Conservation (phyloP, 2,888 invertebrate species). For the Zaprionus bogoriensis region DNA sequence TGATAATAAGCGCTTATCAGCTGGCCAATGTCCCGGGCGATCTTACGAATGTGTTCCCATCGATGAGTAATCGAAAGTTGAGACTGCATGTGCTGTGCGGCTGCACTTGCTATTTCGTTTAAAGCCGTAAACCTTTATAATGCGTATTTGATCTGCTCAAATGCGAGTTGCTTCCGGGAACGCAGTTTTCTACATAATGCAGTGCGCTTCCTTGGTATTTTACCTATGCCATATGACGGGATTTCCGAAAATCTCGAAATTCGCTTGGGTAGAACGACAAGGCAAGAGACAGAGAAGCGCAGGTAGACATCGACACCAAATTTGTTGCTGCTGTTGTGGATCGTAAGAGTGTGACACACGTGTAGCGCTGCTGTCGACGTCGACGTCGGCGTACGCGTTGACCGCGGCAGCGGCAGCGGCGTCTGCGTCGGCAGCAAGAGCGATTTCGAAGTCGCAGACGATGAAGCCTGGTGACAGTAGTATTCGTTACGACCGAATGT, state of each 20-base stretch:
- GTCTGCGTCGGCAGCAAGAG: not conserved
- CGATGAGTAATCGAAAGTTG: constrained; percentile 53
- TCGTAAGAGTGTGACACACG: constrained; percentile 48
- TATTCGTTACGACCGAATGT: constrained; percentile 63
- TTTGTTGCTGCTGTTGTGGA: constrained; percentile 9
- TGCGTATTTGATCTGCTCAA: too few relatives aligned
- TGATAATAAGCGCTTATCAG: constrained; percentile 60
- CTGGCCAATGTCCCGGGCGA: constrained; percentile 9
- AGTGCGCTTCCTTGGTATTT: too few relatives aligned
- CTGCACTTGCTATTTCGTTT: constrained; percentile 37
- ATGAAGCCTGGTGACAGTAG: constrained; percentile 37
- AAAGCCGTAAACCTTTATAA: constrained; percentile 8
- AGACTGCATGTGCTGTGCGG: not conserved
- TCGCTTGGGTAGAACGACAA: constrained; percentile 37
- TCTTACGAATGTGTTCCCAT: constrained; percentile 22
- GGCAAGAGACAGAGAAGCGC: constrained; percentile 17
- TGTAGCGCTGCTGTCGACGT: constrained; percentile 38
- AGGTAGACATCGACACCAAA: constrained; percentile 28
- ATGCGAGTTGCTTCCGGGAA: too few relatives aligned
- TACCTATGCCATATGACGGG: too few relatives aligned
- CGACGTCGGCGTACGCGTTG: not conserved
- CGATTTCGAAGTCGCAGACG: not conserved
- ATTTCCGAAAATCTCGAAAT: constrained; percentile 33
- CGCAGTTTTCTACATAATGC: not conserved
- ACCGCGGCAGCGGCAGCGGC: not conserved